phyloP scores from a whole-genome alignment of 2,113 vertebrate genomes.

The Chaetodon auriga region DNA sequence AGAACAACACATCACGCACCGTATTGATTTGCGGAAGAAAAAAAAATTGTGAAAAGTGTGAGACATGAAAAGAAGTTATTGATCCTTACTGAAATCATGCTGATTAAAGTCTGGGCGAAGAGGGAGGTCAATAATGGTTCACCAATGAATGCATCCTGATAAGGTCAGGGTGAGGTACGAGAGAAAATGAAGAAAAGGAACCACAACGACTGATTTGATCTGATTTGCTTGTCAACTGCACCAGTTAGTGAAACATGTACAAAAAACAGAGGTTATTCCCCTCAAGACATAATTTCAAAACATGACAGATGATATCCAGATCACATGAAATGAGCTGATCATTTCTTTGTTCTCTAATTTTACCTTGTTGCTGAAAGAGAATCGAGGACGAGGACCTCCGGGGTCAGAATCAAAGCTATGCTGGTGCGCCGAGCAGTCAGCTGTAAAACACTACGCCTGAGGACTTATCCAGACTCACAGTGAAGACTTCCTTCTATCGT shows the following conservation, averaged over 20 bases:
- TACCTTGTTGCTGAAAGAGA: constrained; percentile 58
- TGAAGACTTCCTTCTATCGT: constrained; percentile 34
- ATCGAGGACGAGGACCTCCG: constrained; percentile 62
- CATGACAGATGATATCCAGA: constrained; percentile 36
- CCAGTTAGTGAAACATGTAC: neutral
- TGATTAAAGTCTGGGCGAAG: constrained; percentile 71
- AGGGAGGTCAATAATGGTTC: constrained; percentile 70
- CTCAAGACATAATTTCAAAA: constrained; percentile 45
- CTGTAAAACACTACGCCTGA: constrained; percentile 63
- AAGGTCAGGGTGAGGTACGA: constrained; percentile 40
- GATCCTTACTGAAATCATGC: constrained; percentile 79
- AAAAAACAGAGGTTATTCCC: constrained; percentile 3
- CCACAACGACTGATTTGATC: constrained; percentile 1
- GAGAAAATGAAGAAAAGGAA: constrained; percentile 9
- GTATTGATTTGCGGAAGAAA: constrained; percentile 72
- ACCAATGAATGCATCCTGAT: constrained; percentile 65
- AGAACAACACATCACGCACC: constrained; percentile 60
- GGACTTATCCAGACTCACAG: constrained; percentile 46
- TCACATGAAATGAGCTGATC: constrained; percentile 37
- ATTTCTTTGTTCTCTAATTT: constrained; percentile 68
- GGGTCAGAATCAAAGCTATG: constrained; percentile 62
- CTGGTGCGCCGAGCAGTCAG: constrained; percentile 45
- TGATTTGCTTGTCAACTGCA: neutral
- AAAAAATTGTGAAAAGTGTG: constrained; percentile 74
- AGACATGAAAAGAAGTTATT: constrained; percentile 82